Base-by-base conservation (phyloP, 2,888 invertebrate species). In the Ceramica pisi region DNA sequence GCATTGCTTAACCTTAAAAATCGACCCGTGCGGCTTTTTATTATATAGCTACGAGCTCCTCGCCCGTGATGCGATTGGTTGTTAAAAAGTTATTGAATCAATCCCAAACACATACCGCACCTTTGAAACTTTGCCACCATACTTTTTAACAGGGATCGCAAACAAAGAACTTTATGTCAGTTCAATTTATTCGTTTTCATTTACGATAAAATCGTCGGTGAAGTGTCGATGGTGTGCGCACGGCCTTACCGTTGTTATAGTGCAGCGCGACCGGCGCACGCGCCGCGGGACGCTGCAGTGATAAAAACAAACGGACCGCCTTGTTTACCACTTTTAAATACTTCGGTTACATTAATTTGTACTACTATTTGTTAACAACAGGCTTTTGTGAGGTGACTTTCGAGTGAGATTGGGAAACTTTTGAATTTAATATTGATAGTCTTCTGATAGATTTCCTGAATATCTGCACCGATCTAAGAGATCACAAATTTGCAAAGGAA, bases 301-400 rank as follows among this genome's bases (percentile, higher is more conserved):
- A 84, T 85, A 85, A 82, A 83, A 85, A 84, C 82, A 82, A 84
- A 83, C 75, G 73, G 70, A 72, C 76, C 73, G 78, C 78, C 80
- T 85, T 78, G 80, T 85, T 85, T 75, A 84, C 82, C 66, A 85
- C 78, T 85, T 77, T 86, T 85, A 85, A 85, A 85, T 85, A 80
- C 84, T 86, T 74, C 35, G 70, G 62, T 75, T 74, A 78, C 76
- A 80, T 83, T 85, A 70, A 80, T 69, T 51, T 23, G 4, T 10
- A 48, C 59, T 85, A 85, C 85, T 76, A 82, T 67, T 68, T 38
- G 76, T 78, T 38, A 41, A 2, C 2, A 19, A 8, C 9, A 41
- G 7, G 0, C 31, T 59, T 63, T 31, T 26, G 50, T 56, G 53
- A 62, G 26, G 62, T 46, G 78, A 66, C 2, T 61, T 76, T 69